Evolutionary conservation across 1,140 invertebrate genomes (phyloP).

Genomic region (Frieseomelitta varia): DNA sequence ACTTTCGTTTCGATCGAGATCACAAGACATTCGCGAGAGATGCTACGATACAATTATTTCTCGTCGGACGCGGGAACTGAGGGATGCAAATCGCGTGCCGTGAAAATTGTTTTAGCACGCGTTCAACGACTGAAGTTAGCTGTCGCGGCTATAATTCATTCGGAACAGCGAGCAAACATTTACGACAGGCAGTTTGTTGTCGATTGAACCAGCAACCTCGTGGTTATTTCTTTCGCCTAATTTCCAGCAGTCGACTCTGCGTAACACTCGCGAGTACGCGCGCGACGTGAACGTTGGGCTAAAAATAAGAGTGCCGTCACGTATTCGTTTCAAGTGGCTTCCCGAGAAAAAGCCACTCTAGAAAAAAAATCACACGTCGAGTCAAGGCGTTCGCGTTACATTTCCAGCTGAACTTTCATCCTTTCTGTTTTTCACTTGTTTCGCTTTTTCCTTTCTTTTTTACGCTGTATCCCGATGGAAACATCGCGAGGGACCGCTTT

Average conservation of each 20-base stretch:
- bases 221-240: background rate
- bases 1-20: background rate
- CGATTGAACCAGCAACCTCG: background rate
- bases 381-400: background rate
- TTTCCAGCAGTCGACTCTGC: background rate
- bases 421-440: no score
- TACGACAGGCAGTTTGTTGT: slow-evolving; percentile 8
- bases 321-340: background rate
- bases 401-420: no score
- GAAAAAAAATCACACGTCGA: background rate
- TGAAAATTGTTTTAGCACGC: background rate
- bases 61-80: no score
- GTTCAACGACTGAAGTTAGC: background rate
- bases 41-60: no score
- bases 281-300: background rate
- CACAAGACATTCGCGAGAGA: background rate
- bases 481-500: background rate
- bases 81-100: background rate
- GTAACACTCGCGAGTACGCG: background rate
- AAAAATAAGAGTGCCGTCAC: slow-evolving; percentile 15
- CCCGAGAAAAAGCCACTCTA: background rate
- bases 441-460: background rate
- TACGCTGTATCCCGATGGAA: no score
- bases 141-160: slow-evolving; percentile 32
- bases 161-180: slow-evolving; percentile 25